Evolutionary conservation across 2,888 invertebrate genomes (phyloP), one percentile per base, ranked within the genome.

Genomic region (Polyommatus iphigenia): DNA sequence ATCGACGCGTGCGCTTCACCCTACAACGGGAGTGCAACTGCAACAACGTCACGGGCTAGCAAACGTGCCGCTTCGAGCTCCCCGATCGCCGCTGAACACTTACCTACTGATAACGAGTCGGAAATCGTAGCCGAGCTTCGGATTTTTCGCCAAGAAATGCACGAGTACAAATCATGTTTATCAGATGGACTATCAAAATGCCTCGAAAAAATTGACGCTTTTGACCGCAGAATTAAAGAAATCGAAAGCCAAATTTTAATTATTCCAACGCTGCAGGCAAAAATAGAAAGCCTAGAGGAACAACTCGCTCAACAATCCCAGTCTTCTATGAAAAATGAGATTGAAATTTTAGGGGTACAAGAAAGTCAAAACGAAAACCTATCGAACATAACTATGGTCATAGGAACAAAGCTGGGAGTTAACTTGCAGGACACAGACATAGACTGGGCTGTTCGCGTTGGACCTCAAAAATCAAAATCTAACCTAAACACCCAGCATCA

Each of bases 61-160:
- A 62, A 62, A 13, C 62, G 62, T 10, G 62, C 62, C 62, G 62
- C 62, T 1, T 24, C 24, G 62, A 62, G 24, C 20, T 62, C 62
- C 20, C 62, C 62, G 62, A 24, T 62, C 24, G 59, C 59, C 59
- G 62, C 24, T 1, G 62, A 62, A 62, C 8, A 10, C 8, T 3
- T 3, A 4, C 20, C 20, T 24, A 20, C 24, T 8, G 62, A 62
- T 24, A 24, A 10, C 1, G 13, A 62, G 0, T 20, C 20, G 4
- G 8, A 62, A 8, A 62, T 62, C 8, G 0, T 62, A 62, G 8
- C 62, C 24, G 62, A 62, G 20, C 62, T 62, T 20, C 62, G 24
- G 8, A 62, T 62, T 62, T 62, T 62, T 3, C 62, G 62, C 62
- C 62, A 62, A 62, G 24, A 62, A 62, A 62, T 62, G 62, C 24